Evolutionary conservation across 1,140 invertebrate species (phyloP), one percentile per base, ranked within the genome.

Genomic region (Chionoecetes opilio): DNA sequence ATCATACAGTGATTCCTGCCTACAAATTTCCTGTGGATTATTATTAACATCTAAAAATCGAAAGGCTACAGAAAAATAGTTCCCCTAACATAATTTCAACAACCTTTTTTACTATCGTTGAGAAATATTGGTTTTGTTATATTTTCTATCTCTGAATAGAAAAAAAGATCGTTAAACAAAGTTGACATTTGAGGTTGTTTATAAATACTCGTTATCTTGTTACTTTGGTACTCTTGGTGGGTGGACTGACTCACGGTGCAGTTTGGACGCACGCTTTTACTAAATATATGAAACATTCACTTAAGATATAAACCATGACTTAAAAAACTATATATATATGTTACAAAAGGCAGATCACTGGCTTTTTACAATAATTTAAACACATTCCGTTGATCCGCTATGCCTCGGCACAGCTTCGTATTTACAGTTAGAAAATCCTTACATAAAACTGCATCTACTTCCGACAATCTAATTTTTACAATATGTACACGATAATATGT

Each of bases 251-350:
- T 26, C 63, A 75, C 21, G 63, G 21, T 75, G 63, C 63, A 75
- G 63, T 26, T 75, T 75, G 63, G 5, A n/a, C 63, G n/a, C 6
- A n/a, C 63, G 6, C 63, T 75, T 26, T 75, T n/a, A 21, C 21
- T 46, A 75, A 75, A 75, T 75, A 75, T 75, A 8, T 75, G 63
- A 75, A 75, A 75, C 63, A 75, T 75, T 75, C 63, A 75, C 63
- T 75, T 75, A 75, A 75, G 63, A 75, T 75, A n/a, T n/a, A 75
- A 46, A 75, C n/a, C 63, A 75, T 75, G 63, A 75, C 63, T 75
- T 75, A 75, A 75, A 75, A 75, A 75, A 75, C 63, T 75, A 75
- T 75, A 75, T 75, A 75, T 75, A 75, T 75, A 75, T 75, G 63
- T 75, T 75, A 75, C 63, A 75, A 75, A 75, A 75, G 63, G 63